phyloP scores from a whole-genome alignment of 2,888 invertebrate genomes.

The Drosophila pseudotakahashii region DNA sequence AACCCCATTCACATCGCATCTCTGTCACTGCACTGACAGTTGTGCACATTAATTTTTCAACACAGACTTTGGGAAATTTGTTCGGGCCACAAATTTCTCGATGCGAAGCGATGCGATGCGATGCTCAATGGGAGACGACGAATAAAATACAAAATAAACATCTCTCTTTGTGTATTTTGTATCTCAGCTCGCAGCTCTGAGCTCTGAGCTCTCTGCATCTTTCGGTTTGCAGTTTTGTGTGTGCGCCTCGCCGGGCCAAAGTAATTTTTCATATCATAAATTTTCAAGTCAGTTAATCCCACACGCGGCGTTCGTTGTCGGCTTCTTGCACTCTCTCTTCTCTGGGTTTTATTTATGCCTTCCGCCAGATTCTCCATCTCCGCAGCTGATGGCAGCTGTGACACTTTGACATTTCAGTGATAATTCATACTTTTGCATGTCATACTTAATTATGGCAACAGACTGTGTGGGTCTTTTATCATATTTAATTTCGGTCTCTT shows the following conservation, averaged over 20 bases:
- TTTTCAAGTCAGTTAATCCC: slow-evolving; percentile 82
- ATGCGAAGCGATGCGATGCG: slow-evolving; percentile 5
- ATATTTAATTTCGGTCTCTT: slow-evolving; percentile 69
- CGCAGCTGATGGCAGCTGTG: slow-evolving; percentile 66
- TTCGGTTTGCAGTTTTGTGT: slow-evolving; percentile 19
- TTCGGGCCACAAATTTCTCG: slow-evolving; percentile 64
- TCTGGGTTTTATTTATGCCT: slow-evolving; percentile 54
- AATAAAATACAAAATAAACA: slow-evolving; percentile 47
- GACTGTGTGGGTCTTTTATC: slow-evolving; percentile 77
- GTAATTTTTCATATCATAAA: slow-evolving; percentile 82
- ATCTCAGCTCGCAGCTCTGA: background rate
- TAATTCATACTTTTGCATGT: slow-evolving; percentile 84
- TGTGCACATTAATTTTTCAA: slow-evolving; percentile 77
- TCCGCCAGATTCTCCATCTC: slow-evolving; percentile 60
- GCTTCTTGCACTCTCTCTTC: slow-evolving; percentile 19
- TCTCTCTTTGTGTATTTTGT: slow-evolving; percentile 40
- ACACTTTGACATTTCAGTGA: slow-evolving; percentile 83
- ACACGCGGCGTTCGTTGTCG: slow-evolving; percentile 76
- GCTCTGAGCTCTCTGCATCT: slow-evolving; percentile 18
- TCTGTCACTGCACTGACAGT: slow-evolving; percentile 75
- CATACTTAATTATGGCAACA: slow-evolving; percentile 82
- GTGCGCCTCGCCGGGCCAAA: slow-evolving; percentile 55
- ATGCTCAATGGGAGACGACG: slow-evolving; percentile 43
- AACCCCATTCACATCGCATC: slow-evolving; percentile 55
- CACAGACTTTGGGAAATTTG: slow-evolving; percentile 75